These are phyloP conservation scores for Drosophila rhopaloa DNA, from an alignment of 1,140 invertebrate genomes.

Conservation along the genomic window DNA sequence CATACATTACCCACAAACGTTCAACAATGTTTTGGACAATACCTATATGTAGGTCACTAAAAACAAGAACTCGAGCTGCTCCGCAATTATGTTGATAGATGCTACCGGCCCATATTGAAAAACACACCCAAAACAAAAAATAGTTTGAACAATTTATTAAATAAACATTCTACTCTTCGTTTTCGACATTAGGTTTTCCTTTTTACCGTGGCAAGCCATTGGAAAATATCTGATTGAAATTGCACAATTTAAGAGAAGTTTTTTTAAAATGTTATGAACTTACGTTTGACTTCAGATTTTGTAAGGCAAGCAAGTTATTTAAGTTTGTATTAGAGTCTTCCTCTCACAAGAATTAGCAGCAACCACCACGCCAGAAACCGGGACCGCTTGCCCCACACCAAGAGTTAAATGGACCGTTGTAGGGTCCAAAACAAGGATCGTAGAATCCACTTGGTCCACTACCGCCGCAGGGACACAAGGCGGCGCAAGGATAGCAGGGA, in stretches of 20 bases:
- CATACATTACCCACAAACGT: too few relatives aligned
- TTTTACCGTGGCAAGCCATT: background rate
- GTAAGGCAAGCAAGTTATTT: background rate
- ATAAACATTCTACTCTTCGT: background rate
- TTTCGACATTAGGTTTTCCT: background rate
- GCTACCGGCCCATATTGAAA: too few relatives aligned
- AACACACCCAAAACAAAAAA: too few relatives aligned
- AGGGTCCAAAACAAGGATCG: conserved; percentile 50
- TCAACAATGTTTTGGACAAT: too few relatives aligned
- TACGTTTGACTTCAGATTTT: background rate
- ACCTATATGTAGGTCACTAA: too few relatives aligned
- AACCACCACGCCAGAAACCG: conserved; percentile 42
- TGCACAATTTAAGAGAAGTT: background rate
- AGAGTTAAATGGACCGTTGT: conserved; percentile 51
- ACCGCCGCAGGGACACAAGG: conserved; percentile 48
- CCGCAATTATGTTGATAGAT: too few relatives aligned
- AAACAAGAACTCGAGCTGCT: too few relatives aligned
- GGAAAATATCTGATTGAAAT: background rate
- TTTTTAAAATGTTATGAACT: background rate
- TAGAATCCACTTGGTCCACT: conserved; percentile 50
- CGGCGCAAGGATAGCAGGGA: conserved; percentile 53
- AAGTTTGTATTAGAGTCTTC: background rate
- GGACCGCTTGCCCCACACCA: conserved; percentile 46
- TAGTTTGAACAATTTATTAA: background rate
- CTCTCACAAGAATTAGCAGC: conserved; percentile 18